Evolutionary conservation across 92 coral and sea anemone genomes (phyloP), one percentile per base, ranked within the genome.

Genomic region (Umimayanthus chanpuru): DNA sequence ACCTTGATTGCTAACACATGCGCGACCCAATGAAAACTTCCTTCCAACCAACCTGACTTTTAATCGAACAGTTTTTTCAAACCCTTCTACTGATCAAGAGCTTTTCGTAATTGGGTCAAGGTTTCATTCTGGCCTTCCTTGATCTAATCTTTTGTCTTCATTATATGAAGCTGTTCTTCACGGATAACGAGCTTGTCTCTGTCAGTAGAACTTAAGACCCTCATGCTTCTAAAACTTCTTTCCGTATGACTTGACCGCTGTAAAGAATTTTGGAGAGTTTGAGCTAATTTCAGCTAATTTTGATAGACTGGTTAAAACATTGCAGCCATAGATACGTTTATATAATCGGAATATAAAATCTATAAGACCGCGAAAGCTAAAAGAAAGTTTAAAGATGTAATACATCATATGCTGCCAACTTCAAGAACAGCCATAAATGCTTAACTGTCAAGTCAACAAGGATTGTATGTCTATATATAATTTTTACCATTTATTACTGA

Each of bases 281-380:
- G 14, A 76, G 56, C 32, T 36, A 76, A 76, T 76, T 76, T 76
- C 80, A 76, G 56, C 80, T 76, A 76, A 40, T 76, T 76, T 76
- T 18, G 28, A 39, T 29, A 56, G 40, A 32, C 36, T 71, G 75
- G 14, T 11, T 32, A 78, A 41, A 25, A 78, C 25, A 78, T 78
- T 78, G 40, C 65, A 44, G 28, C 26, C 55, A 6, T 78, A 78
- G 66, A 21, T 78, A 26, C 32, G 15, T 47, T 50, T 20, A 14
- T 23, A 61, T 21, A 61, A 23, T 23, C 26, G 68, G 68, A 2
- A 61, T 61, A 18, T 0, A 61, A 61, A 18, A 12, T 61, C 26
- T 61, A 44, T 9, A 77, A 9, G 38, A 78, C 81, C 38, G 26
- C 26, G 26, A 61, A 18, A 61, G 26, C 68, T 23, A 23, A 61